phyloP scores from a whole-genome alignment of 2,113 vertebrate genomes.

The Rhagologus leucostigma region DNA sequence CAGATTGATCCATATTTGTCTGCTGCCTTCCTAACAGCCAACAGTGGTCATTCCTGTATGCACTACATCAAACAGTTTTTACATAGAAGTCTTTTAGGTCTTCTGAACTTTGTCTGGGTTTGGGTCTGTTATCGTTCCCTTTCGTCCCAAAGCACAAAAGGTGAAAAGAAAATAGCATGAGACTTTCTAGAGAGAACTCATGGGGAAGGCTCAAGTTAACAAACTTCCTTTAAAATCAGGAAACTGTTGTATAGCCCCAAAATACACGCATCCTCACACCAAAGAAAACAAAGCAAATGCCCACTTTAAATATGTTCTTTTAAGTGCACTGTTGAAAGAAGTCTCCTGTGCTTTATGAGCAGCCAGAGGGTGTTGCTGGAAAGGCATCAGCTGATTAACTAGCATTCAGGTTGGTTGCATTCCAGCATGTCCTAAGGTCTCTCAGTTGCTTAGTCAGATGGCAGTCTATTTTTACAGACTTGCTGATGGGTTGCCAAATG shows the following conservation, averaged over 20 bases:
- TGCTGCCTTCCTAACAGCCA: not conserved
- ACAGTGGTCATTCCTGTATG: rapidly evolving
- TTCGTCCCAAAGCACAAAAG: not conserved
- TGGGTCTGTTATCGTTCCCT: not conserved
- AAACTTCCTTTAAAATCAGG: not conserved
- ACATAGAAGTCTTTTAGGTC: rapidly evolving
- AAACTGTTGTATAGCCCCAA: not conserved
- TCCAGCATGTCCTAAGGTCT: not conserved
- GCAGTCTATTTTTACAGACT: conserved; percentile 54
- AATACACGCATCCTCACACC: not conserved
- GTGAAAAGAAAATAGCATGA: not conserved
- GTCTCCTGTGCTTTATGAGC: not conserved
- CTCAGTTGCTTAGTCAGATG: conserved; percentile 48
- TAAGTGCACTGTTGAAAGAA: not conserved
- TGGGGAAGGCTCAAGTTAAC: not conserved
- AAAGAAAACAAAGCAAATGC: not conserved
- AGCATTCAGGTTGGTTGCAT: not conserved
- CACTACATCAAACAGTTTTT: not conserved
- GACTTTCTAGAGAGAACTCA: not conserved
- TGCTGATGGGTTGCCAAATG: conserved; percentile 1
- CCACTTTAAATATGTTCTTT: not conserved
- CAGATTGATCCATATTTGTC: not conserved
- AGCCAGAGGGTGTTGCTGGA: not conserved
- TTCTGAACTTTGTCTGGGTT: not conserved
- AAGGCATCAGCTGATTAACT: conserved; percentile 9